Evolutionary conservation across 2,797 vertebrate species (phyloP).

Genomic region (Aselliscus stoliczkanus): DNA sequence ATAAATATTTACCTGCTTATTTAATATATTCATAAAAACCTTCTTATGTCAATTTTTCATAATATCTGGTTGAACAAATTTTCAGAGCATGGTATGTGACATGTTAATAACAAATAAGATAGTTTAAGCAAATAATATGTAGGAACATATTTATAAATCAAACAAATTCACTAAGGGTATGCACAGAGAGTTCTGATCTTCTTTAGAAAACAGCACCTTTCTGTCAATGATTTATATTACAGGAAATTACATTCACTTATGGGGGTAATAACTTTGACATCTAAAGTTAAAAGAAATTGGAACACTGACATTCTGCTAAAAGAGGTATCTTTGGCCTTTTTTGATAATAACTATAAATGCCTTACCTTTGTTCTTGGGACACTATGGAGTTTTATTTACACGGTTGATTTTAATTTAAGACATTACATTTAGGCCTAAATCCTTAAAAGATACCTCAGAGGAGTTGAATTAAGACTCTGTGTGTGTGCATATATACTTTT

Average conservation of each 20-base stretch:
- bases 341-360: not conserved
- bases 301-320: not conserved
- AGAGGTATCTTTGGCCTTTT: not conserved
- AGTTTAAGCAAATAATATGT: not conserved
- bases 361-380: not conserved
- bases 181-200: not conserved
- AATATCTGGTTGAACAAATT: not conserved
- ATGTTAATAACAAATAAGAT: not conserved
- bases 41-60: not conserved
- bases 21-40: not conserved
- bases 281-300: not conserved
- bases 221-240: not conserved
- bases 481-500: not conserved
- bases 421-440: not conserved
- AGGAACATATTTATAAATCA: not conserved
- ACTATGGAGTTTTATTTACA: not conserved
- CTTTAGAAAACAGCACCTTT: not conserved
- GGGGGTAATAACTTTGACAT: not conserved
- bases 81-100: not conserved
- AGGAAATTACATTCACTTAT: not conserved
- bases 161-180: not conserved
- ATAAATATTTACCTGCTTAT: not conserved
- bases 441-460: not conserved
- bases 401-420: not conserved
- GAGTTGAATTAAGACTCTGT: not conserved